phyloP scores from a whole-genome alignment of 2,113 vertebrate genomes.

The Centropus unirufus region DNA sequence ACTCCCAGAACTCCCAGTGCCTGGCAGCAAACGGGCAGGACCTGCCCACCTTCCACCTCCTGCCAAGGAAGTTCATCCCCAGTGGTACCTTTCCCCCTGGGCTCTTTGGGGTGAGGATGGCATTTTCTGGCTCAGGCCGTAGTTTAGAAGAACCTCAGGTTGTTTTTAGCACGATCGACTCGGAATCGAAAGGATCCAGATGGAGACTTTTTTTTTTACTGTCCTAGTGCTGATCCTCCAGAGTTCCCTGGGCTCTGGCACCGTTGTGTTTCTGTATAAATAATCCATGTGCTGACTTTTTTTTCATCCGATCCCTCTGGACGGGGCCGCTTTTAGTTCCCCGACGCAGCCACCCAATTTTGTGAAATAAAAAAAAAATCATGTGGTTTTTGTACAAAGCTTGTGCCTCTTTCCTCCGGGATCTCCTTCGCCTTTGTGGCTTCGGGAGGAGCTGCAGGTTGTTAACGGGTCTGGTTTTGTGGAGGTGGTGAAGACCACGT shows the following conservation, averaged over 20 bases:
- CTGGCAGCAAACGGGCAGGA: background rate
- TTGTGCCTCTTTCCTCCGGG: background rate
- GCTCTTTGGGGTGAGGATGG: constrained; percentile 39
- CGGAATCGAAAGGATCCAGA: constrained; percentile 58
- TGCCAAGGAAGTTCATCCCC: constrained; percentile 25
- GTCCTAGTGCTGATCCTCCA: constrained; percentile 40
- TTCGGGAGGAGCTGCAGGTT: background rate
- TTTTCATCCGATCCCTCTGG: constrained; percentile 62
- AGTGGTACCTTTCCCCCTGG: background rate
- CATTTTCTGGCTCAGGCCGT: constrained; percentile 62
- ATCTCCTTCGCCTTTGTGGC: background rate
- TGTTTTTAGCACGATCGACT: constrained; percentile 70
- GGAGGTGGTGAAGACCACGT: too few relatives aligned
- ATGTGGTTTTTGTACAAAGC: constrained; percentile 73
- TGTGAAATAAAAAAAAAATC: constrained; percentile 67
- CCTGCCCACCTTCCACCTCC: constrained; percentile 31
- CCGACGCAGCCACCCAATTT: constrained; percentile 57
- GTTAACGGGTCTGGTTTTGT: too few relatives aligned
- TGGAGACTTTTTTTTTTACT: constrained; percentile 74
- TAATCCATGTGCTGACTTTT: constrained; percentile 39
- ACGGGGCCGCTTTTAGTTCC: constrained; percentile 62
- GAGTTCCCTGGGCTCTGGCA: constrained; percentile 11
- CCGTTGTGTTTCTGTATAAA: constrained; percentile 60
- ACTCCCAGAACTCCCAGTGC: constrained; percentile 30
- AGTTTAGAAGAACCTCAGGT: constrained; percentile 75